Evolutionary conservation across 2,113 vertebrate genomes (phyloP).

Genomic region (Riparia riparia): DNA sequence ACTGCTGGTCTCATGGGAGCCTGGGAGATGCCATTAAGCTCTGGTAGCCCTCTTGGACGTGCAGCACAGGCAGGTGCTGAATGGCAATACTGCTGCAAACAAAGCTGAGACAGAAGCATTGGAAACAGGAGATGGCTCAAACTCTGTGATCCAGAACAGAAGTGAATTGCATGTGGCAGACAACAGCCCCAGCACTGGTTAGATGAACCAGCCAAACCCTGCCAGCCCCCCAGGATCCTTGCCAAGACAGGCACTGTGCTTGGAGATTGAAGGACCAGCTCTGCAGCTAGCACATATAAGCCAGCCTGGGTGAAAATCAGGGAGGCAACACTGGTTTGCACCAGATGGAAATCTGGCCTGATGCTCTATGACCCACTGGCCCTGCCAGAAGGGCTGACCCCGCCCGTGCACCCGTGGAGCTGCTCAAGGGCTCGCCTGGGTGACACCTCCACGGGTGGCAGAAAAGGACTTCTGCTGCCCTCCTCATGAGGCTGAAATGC

Average conservation of each 20-base stretch:
- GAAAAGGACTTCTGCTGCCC: background rate
- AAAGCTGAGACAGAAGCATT: background rate
- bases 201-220: background rate
- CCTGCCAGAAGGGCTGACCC: background rate
- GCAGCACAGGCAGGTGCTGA: background rate
- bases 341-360: background rate
- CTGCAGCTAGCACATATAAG: background rate
- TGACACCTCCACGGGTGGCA: background rate
- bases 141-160: background rate
- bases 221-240: background rate
- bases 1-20: background rate
- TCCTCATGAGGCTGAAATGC: background rate
- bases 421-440: background rate
- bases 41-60: background rate
- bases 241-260: background rate
- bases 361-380: background rate
- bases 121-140: background rate
- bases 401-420: rapidly evolving
- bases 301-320: background rate
- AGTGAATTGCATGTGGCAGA: background rate
- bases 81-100: background rate
- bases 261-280: background rate
- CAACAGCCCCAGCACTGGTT: background rate
- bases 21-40: background rate
- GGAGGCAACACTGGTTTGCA: background rate